phyloP scores from a whole-genome alignment of 2,113 vertebrate species.

The Ceyx melanurus region DNA sequence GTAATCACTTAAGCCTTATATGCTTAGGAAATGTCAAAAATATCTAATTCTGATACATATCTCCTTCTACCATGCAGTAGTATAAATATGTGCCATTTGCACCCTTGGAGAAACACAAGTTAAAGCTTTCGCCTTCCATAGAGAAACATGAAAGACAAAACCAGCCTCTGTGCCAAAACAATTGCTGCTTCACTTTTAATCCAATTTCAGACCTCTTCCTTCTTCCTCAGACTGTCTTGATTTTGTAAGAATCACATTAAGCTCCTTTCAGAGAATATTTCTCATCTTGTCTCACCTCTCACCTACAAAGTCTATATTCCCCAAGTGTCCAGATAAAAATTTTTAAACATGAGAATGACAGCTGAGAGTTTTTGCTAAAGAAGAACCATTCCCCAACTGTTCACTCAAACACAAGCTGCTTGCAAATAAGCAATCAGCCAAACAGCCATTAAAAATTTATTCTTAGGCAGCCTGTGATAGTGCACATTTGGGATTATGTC shows the following conservation, averaged over 20 bases:
- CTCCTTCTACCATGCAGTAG: background rate
- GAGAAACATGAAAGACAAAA: background rate
- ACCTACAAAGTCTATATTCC: background rate
- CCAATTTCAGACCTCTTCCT: background rate
- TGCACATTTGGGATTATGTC: background rate
- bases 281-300: background rate
- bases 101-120: background rate
- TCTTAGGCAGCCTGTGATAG: background rate
- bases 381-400: background rate
- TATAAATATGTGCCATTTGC: background rate
- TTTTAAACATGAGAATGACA: background rate
- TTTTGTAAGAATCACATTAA: background rate
- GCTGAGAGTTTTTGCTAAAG: background rate
- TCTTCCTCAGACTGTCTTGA: background rate
- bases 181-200: background rate
- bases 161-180: background rate
- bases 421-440: background rate
- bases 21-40: background rate
- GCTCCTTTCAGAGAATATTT: background rate
- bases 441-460: background rate
- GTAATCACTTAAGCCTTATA: background rate
- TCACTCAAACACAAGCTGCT: slow-evolving; percentile 21
- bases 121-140: background rate
- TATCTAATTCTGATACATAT: background rate
- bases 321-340: background rate